Conservation (phyloP, 2,888 invertebrate species). For the Epistrophe grossulariae region DNA sequence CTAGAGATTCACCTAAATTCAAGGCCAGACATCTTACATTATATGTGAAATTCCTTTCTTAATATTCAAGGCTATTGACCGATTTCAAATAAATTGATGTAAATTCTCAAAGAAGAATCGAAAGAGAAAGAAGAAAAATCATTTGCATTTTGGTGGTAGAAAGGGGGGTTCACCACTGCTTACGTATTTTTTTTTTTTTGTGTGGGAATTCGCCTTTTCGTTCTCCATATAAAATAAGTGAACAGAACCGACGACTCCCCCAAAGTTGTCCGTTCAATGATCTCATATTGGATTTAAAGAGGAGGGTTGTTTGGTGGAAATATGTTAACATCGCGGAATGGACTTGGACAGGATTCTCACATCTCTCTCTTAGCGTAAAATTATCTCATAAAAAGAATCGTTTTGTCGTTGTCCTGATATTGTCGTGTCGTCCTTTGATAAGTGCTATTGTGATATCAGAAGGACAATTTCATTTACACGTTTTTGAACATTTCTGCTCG, state of each 20-base stretch:
- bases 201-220: background rate
- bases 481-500: constrained; percentile 55
- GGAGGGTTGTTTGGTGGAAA: constrained; percentile 6
- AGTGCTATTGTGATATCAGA: constrained; percentile 71
- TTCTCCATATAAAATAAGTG: background rate
- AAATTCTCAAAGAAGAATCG: constrained; percentile 23
- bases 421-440: constrained; percentile 67
- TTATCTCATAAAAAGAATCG: constrained; percentile 62
- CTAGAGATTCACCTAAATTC: constrained; percentile 50
- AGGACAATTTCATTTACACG: constrained; percentile 73
- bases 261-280: constrained; percentile 66
- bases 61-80: constrained; percentile 73
- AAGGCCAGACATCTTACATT: constrained; percentile 69
- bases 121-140: constrained; percentile 18
- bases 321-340: constrained; percentile 37
- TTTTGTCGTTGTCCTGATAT: constrained; percentile 52
- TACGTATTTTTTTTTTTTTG: background rate
- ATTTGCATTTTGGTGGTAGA: constrained; percentile 36
- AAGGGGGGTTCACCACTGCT: background rate
- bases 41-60: constrained; percentile 54
- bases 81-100: constrained; percentile 32
- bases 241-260: constrained; percentile 1
- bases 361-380: constrained; percentile 33
- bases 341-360: constrained; percentile 47
- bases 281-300: constrained; percentile 32